These are phyloP conservation scores for Crocuta crocuta DNA, from an alignment of 2,113 vertebrate genomes.

Conservation along the genomic window DNA sequence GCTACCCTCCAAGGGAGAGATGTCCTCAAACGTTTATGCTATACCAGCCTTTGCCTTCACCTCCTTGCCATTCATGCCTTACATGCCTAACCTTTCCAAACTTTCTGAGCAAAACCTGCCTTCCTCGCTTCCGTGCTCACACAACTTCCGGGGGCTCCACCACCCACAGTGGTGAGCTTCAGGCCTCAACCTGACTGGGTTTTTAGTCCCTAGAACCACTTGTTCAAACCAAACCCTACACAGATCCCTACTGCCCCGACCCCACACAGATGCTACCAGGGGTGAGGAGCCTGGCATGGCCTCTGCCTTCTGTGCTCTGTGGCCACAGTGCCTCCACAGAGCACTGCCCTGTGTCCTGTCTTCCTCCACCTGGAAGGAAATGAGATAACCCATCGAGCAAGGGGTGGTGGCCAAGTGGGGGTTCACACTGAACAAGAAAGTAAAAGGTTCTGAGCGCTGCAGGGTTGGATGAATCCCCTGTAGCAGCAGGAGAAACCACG, in stretches of 20 bases:
- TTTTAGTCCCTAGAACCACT: not conserved
- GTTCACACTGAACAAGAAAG: not conserved
- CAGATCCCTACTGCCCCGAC: too few relatives aligned
- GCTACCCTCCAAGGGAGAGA: not conserved
- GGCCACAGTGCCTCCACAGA: too few relatives aligned
- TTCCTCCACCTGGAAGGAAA: not conserved
- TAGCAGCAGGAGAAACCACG: not conserved
- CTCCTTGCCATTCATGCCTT: not conserved
- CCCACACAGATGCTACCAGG: not conserved
- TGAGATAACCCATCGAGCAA: not conserved
- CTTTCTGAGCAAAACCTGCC: not conserved
- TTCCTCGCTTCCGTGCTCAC: fast-evolving
- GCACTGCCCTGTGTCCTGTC: not conserved
- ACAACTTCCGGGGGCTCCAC: not conserved
- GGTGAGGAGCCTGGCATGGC: too few relatives aligned
- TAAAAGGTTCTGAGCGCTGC: not conserved
- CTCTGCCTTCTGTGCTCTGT: fast-evolving
- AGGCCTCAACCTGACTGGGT: not conserved
- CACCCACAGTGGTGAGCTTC: fast-evolving
- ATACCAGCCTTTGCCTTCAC: fast-evolving
- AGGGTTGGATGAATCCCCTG: not conserved
- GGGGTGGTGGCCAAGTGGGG: not conserved
- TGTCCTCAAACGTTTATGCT: not conserved
- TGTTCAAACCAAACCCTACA: not conserved
- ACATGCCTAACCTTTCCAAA: not conserved